Evolutionary conservation across 2,888 invertebrate genomes (phyloP).

Genomic region (Aphidius colemani): DNA sequence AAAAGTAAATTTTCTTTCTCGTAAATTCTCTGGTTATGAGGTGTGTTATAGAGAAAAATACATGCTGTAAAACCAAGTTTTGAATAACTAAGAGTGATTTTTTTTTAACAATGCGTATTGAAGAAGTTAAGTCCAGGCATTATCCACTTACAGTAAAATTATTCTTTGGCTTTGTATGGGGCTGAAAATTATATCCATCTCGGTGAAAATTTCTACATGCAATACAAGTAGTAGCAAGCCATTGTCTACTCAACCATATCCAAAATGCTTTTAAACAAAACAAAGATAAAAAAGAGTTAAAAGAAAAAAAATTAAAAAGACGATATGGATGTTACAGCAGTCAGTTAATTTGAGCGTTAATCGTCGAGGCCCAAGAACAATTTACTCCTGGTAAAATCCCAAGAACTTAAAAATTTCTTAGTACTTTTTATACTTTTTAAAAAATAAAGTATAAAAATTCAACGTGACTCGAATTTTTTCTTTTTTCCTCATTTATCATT

Average conservation of each 20-base stretch:
- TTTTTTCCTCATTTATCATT: background rate
- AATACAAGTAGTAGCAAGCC: constrained; percentile 36
- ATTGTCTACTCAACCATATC: constrained; percentile 41
- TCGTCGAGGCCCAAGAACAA: constrained; percentile 38
- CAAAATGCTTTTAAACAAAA: constrained; percentile 31
- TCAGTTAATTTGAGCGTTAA: constrained; percentile 44
- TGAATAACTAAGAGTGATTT: constrained; percentile 25
- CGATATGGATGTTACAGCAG: constrained; percentile 5
- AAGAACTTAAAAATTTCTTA: constrained; percentile 5
- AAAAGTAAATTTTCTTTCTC: too few species aligned
- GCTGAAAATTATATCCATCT: constrained; percentile 14
- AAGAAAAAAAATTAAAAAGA: constrained; percentile 1
- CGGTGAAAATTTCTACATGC: constrained; percentile 30
- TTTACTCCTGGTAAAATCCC: constrained; percentile 31
- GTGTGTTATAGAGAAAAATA: too few species aligned
- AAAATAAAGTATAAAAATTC: background rate
- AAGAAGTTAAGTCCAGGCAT: constrained; percentile 49
- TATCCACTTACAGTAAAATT: constrained; percentile 57
- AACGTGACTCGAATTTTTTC: constrained; percentile 1
- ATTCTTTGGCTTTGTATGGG: constrained; percentile 39
- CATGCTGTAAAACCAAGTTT: too few species aligned
- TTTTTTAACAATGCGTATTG: constrained; percentile 45
- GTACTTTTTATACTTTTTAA: background rate
- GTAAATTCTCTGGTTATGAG: too few species aligned
- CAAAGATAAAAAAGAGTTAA: background rate